Evolutionary conservation across 2,113 vertebrate species (phyloP).

Genomic region (Pelodiscus sinensis): DNA sequence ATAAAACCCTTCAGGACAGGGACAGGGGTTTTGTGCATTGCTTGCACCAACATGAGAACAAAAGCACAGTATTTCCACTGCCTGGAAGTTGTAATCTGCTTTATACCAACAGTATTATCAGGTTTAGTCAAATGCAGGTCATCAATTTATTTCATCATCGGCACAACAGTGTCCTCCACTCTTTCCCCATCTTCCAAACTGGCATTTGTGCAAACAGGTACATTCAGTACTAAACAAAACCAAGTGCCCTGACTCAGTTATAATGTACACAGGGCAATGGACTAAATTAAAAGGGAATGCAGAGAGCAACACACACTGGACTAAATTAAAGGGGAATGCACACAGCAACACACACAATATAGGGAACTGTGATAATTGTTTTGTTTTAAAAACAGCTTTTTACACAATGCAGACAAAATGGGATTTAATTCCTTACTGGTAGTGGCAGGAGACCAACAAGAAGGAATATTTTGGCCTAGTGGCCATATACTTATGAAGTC

Average conservation of each 20-base stretch:
- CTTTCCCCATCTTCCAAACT: neutral
- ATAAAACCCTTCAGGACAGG: neutral
- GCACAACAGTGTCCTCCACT: neutral
- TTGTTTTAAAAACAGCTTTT: neutral
- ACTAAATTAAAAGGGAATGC: neutral
- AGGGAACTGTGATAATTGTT: neutral
- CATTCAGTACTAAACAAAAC: neutral
- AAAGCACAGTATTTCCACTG: fast-evolving
- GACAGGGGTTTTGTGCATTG: neutral
- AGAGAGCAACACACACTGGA: neutral
- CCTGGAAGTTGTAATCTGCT: neutral
- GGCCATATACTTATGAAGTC: neutral
- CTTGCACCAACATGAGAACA: fast-evolving
- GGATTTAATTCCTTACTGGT: neutral
- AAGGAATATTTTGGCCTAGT: neutral
- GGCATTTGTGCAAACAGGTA: neutral
- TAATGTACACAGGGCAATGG: neutral
- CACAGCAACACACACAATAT: neutral
- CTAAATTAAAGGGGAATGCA: neutral
- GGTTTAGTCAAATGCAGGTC: neutral
- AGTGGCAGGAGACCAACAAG: neutral
- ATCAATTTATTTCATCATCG: neutral
- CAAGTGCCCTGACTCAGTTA: neutral
- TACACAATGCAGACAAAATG: neutral
- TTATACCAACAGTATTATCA: neutral